Conservation (phyloP, 2,113 vertebrate genomes). For the Chaetura pelagica region DNA sequence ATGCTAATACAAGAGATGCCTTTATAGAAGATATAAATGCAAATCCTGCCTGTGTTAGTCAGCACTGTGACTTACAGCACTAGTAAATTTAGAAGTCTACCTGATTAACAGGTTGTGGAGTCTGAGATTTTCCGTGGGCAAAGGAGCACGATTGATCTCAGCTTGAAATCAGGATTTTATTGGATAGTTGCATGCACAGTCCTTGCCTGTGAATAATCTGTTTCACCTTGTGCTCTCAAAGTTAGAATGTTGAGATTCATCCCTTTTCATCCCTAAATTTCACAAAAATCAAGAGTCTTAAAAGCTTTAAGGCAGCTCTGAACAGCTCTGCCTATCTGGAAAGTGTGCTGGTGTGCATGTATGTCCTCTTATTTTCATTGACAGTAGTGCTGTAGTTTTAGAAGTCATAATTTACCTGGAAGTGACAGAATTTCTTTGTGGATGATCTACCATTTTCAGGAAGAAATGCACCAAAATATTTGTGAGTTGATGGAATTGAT, state of each 20-base stretch:
- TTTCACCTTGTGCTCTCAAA: neutral
- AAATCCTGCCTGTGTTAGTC: neutral
- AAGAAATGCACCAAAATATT: neutral
- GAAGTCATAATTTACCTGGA: neutral
- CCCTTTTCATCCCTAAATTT: slow-evolving; percentile 18
- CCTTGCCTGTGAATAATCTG: neutral
- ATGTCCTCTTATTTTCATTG: neutral
- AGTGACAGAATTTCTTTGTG: neutral
- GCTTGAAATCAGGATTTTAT: neutral
- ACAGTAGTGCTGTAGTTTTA: neutral
- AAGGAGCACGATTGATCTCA: neutral
- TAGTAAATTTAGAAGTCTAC: neutral
- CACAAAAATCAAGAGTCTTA: neutral
- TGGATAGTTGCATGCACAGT: neutral
- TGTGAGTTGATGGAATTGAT: neutral
- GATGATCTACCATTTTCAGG: neutral
- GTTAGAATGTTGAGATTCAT: neutral
- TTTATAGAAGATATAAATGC: neutral
- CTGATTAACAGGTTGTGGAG: neutral
- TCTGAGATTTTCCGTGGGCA: neutral
- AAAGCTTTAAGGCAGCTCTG: neutral
- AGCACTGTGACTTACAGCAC: neutral
- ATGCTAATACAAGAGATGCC: neutral
- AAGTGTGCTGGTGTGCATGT: neutral
- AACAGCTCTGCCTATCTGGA: slow-evolving; percentile 3